Base-by-base conservation (phyloP, 2,113 vertebrate genomes). In the Aphyosemion australe region DNA sequence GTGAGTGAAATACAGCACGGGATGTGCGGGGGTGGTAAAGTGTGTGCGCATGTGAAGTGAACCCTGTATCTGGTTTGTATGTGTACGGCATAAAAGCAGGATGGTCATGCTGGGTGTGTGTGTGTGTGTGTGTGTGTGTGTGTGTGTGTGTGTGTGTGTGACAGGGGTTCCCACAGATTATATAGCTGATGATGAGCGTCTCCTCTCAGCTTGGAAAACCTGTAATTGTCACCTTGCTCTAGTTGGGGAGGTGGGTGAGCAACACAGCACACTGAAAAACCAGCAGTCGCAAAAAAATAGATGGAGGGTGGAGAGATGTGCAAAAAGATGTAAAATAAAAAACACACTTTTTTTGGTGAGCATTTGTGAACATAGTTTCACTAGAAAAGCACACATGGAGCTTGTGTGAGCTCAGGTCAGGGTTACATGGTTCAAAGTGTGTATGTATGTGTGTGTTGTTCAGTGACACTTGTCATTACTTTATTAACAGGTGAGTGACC, bases 211-310 rank as follows among this genome's bases (percentile, higher is more conserved):
- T 83, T 79, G 78, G 72, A 83, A 74, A 89, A 72, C 79, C 77
- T 87, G 75, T 90, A 89, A 91, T 91, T 91, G 88, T 90, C 87
- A 89, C 80, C 78, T 84, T 72, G 74, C 83, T 89, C 69, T 78
- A 84, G 83, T 74, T 70, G 72, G 71, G 72, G 65, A 76, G 72
- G 78, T 78, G 76, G 75, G 78, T 77, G 71, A 49, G 66, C 79
- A 74, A 63, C 13, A 19, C 64, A 49, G 75, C 72, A 63, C 65
- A 73, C 62, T 61, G 77, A 82, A 78, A 42, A 81, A 74, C 55
- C 53, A 6, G 50, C 78, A 79, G 84, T 84, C 69, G 32, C 10
- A 39, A 39, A 86, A 69, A 83, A 67, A 63, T 58, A 39, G 55
- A 26, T 56, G 78, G 69, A 72, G 50, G 37, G 43, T 18, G 65